Evolutionary conservation across 2,888 invertebrate species (phyloP).

Genomic region (Slavum lentiscoides): DNA sequence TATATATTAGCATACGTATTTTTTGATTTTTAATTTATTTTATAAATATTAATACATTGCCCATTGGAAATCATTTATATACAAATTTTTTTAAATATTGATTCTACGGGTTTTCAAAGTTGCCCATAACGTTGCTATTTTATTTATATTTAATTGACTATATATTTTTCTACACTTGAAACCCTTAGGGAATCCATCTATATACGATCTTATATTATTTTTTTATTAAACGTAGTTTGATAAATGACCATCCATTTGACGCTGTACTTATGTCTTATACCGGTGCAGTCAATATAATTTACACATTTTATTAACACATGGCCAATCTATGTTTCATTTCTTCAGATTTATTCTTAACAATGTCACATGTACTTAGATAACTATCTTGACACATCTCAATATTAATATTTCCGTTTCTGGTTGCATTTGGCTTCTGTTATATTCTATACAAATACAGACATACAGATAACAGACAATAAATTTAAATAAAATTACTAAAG

Average conservation of each 20-base stretch:
- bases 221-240: constrained; percentile 5
- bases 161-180: not conserved
- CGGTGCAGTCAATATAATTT: not conserved
- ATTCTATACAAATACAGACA: no score
- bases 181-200: not conserved
- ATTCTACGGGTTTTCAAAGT: no score
- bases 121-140: no score
- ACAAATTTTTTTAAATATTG: no score
- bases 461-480: no score
- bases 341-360: not conserved
- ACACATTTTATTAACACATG: not conserved
- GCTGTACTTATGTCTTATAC: constrained; percentile 2
- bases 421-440: no score
- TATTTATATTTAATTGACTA: not conserved
- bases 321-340: not conserved
- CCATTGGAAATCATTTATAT: no score
- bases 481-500: no score
- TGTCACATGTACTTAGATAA: not conserved
- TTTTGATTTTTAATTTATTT: no score
- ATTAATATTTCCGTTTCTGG: not conserved
- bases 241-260: constrained; percentile 14
- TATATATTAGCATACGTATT: no score
- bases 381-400: not conserved
- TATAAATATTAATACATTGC: no score
- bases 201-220: constrained; percentile 8